Evolutionary conservation across 2,888 invertebrate species (phyloP).

Genomic region (Osedax frankpressi): DNA sequence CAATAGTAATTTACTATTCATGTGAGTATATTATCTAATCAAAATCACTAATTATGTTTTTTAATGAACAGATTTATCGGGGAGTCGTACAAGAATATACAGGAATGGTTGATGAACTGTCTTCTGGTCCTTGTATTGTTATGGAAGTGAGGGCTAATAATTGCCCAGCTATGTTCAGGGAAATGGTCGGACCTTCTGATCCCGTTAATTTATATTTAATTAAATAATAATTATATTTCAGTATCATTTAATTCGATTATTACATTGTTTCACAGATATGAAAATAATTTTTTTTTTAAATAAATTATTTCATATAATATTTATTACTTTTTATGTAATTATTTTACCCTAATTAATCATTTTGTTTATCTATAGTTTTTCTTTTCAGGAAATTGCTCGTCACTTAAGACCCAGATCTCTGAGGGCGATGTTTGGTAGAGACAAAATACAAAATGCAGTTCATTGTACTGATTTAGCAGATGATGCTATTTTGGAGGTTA

Average conservation of each 20-base stretch:
- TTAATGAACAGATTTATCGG: constrained; percentile 60
- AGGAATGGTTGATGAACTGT: constrained; percentile 64
- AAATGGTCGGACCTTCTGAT: constrained; percentile 74
- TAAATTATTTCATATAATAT: neutral
- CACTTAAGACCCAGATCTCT: constrained; percentile 70
- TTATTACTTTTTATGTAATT: neutral
- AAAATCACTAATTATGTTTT: neutral
- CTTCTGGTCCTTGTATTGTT: constrained; percentile 72
- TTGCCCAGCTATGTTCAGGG: constrained; percentile 56
- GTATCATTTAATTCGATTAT: neutral
- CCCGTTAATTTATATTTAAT: constrained; percentile 53
- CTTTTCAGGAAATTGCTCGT: constrained; percentile 63
- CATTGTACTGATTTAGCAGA: constrained; percentile 86
- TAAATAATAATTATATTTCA: neutral
- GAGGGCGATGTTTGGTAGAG: constrained; percentile 68
- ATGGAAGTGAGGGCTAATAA: constrained; percentile 57
- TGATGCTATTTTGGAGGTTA: constrained; percentile 69
- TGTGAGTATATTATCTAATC: too few relatives aligned
- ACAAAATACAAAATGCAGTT: constrained; percentile 71
- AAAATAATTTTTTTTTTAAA: neutral
- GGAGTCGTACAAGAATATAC: constrained; percentile 53
- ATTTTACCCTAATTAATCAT: neutral
- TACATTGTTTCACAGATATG: neutral
- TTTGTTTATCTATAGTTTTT: neutral
- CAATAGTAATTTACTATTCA: too few relatives aligned